Percentiles rank a stretch among this genome's conserved stretches.
These are phyloP conservation scores for Vultur gryphus DNA, from an alignment of 2,797 vertebrate genomes.

Conservation along the genomic window DNA sequence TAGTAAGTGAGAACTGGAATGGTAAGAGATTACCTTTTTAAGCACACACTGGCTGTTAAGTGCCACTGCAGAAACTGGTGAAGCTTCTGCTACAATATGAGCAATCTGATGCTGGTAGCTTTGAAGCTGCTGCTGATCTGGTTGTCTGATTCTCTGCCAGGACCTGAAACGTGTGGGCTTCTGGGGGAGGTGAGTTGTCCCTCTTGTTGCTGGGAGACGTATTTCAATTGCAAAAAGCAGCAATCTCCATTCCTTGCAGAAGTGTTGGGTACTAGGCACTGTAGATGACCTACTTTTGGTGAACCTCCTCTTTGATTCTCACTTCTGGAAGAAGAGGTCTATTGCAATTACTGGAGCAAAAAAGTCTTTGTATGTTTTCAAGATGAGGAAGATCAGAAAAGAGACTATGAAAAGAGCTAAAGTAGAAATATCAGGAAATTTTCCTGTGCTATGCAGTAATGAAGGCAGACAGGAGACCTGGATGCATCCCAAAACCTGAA, in stretches of 20 bases:
- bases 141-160: slow-evolving; percentile 58
- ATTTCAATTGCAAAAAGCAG: slow-evolving; percentile 61
- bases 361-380: neutral
- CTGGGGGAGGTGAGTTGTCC: slow-evolving; percentile 54
- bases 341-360: neutral
- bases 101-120: slow-evolving; percentile 42
- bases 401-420: neutral
- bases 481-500: neutral
- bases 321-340: neutral
- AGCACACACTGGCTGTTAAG: slow-evolving; percentile 18
- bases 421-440: neutral
- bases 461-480: neutral
- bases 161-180: slow-evolving; percentile 50
- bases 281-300: slow-evolving; percentile 51
- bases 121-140: slow-evolving; percentile 59
- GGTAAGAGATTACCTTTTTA: slow-evolving; percentile 12
- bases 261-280: slow-evolving; percentile 21
- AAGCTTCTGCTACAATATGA: slow-evolving; percentile 36
- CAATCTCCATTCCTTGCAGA: slow-evolving; percentile 40
- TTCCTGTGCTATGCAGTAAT: neutral
- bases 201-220: slow-evolving; percentile 62
- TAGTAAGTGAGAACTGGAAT: neutral
- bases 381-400: neutral
- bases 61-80: slow-evolving; percentile 8
- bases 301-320: slow-evolving; percentile 26